phyloP scores from a whole-genome alignment of 2,888 invertebrate genomes.

The Melinopterus prodromus region DNA sequence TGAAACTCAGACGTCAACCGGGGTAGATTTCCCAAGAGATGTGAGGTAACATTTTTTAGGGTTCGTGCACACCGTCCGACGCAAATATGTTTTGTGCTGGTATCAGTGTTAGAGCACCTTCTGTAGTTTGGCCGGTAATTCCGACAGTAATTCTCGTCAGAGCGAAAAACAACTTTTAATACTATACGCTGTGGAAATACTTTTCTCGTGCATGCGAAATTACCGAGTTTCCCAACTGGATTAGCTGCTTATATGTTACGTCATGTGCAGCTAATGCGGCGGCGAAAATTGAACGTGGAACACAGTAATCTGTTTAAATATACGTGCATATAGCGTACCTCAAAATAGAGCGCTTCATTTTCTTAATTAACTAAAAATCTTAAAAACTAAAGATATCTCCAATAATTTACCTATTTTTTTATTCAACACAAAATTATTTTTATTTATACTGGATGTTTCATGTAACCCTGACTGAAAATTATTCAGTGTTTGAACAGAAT shows the following conservation, averaged over 20 bases:
- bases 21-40: background rate
- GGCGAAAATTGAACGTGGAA: background rate
- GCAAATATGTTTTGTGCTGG: background rate
- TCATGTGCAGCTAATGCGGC: background rate
- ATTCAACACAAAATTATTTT: no score
- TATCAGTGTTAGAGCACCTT: background rate
- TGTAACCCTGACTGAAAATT: no score
- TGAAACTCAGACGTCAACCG: slow-evolving; percentile 4
- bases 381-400: no score
- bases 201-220: background rate
- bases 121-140: background rate
- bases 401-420: no score
- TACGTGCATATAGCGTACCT: background rate
- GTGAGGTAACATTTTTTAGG: background rate
- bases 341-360: background rate
- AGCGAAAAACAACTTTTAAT: background rate
- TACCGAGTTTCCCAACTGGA: background rate
- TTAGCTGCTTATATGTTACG: background rate
- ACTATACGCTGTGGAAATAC: background rate
- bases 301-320: background rate
- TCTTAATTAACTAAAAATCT: background rate
- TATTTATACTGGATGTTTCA: no score
- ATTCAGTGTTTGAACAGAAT: no score
- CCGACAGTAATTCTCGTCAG: background rate
- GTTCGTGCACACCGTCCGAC: background rate